Evolutionary conservation across 1,140 invertebrate species (phyloP), one percentile per base, ranked within the genome.

Genomic region (Sycobia sp.): DNA sequence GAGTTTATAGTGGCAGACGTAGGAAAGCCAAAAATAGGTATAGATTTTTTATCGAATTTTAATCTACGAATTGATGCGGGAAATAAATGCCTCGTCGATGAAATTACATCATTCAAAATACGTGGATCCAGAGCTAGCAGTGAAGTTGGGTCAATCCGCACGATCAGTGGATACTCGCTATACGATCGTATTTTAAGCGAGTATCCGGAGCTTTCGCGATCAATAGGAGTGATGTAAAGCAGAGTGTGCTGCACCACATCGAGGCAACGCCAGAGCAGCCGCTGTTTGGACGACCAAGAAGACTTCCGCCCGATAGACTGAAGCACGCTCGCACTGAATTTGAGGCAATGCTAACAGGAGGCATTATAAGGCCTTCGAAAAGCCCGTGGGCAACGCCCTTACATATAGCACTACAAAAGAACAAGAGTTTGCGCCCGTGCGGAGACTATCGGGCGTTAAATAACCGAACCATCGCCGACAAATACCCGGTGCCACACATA

Each of bases 391-490:
- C 80, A 0, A 73, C 72, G 9, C 78, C 82, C 3, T 55, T 79
- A 20, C 72, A 80, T 53, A 69, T 83, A 62, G 74, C 75, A 1
- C 64, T 65, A 8, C 82, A 84, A 49, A 76, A 11, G 4, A 32
- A 32, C 11, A 11, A 32, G 5, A 11, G 11, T 11, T 69, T 1
- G 84, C 1, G 59, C 67, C 1, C 77, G 71, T 66, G 61, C 67
- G 79, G 83, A 0, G 84, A 86, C 56, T 86, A 83, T 61, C 65
- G 80, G 9, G 36, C 18, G 4, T 67, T 85, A 4, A 85, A 86
- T 67, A 56, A 51, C 0, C 41, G 64, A 3, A 84, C 80, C 7
- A 69, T 73, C 18, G 71, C 76, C 0, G 81, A 84, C 57, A 34
- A 68, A 1, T 8, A 69, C 68, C 0, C 36, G 54, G 7, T 79